phyloP scores from a whole-genome alignment of 2,797 vertebrate genomes.

The Lepidocolaptes lacrymiger region DNA sequence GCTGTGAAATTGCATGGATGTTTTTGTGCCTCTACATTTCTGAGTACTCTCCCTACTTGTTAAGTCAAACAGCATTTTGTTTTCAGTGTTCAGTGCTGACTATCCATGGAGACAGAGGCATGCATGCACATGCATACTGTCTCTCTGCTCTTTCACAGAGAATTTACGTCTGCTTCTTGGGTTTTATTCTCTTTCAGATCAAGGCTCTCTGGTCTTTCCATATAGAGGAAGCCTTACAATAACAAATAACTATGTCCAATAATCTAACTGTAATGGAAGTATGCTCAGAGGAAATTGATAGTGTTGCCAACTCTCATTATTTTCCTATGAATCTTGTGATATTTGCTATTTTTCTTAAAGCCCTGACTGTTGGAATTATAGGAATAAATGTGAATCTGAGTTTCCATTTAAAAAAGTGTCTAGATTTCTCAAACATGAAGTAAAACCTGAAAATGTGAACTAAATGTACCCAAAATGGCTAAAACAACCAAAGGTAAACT shows the following conservation, averaged over 20 bases:
- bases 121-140: background rate
- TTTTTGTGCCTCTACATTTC: constrained; percentile 33
- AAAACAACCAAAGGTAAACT: background rate
- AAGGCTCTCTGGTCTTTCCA: background rate
- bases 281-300: constrained; percentile 8
- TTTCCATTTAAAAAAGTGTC: background rate
- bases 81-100: background rate
- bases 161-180: background rate
- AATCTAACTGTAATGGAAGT: constrained; percentile 9
- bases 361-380: background rate
- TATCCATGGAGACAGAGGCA: background rate
- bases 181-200: background rate
- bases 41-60: constrained; percentile 10
- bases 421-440: background rate
- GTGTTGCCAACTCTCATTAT: constrained; percentile 1
- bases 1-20: constrained; percentile 52
- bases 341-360: constrained; percentile 46
- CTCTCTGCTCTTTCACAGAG: background rate
- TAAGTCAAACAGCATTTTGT: constrained; percentile 49
- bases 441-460: background rate
- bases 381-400: background rate
- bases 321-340: constrained; percentile 17
- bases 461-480: background rate
- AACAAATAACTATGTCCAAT: constrained; percentile 19
- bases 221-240: background rate